Conservation (phyloP, 2,888 invertebrate species). For the Calephelis perditalis region DNA sequence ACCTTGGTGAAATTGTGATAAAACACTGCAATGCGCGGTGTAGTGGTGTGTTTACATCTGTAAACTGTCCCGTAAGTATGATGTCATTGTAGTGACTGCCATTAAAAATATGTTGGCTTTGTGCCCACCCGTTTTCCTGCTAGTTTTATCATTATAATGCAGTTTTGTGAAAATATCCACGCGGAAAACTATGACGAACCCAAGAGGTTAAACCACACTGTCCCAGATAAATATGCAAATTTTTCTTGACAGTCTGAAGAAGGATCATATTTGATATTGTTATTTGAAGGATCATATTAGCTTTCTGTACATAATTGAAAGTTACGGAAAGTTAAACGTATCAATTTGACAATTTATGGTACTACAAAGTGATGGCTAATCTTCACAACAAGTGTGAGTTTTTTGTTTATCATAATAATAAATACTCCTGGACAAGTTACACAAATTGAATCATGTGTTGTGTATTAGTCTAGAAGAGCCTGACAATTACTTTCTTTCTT, state of each 20-base stretch:
- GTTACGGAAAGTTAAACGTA: too few relatives aligned
- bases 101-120: conserved; percentile 74
- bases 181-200: conserved; percentile 57
- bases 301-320: conserved; percentile 18
- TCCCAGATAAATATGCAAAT: conserved; percentile 51
- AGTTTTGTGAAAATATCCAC: conserved; percentile 56
- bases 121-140: conserved; percentile 74
- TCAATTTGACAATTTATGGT: not conserved
- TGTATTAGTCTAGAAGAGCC: too few relatives aligned
- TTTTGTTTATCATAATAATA: not conserved
- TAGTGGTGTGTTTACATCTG: conserved; percentile 74
- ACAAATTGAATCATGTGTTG: too few relatives aligned
- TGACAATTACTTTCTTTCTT: too few relatives aligned
- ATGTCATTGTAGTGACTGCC: conserved; percentile 70
- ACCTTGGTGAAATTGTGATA: conserved; percentile 29
- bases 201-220: conserved; percentile 57
- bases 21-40: conserved; percentile 43
- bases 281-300: conserved; percentile 24
- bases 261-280: conserved; percentile 13
- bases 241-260: conserved; percentile 36
- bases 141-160: conserved; percentile 54
- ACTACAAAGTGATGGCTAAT: conserved; percentile 21
- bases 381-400: conserved; percentile 24
- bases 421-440: too few relatives aligned
- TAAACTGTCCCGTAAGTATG: conserved; percentile 72